A percentile compares a stretch with the other conserved stretches of the same genome.
phyloP scores from a whole-genome alignment of 2,888 invertebrate genomes.

The Junonia oenone region DNA sequence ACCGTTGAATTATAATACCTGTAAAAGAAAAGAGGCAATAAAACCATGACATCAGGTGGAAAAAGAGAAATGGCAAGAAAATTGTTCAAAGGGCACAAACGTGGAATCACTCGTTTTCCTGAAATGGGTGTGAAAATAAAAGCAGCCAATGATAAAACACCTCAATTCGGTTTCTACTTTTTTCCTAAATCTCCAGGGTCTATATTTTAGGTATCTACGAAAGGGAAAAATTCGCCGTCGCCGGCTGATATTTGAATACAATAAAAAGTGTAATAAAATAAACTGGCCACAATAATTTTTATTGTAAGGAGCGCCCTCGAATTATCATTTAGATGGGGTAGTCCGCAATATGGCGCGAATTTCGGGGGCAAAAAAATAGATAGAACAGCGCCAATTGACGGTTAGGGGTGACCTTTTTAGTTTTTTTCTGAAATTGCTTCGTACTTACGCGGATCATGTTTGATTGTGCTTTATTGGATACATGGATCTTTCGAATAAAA shows the following conservation, averaged over 20 bases:
- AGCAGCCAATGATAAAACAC: constrained; percentile 19
- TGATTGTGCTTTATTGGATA: constrained; percentile 31
- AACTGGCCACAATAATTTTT: constrained; percentile 77
- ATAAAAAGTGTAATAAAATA: constrained; percentile 77
- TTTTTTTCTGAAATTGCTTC: constrained; percentile 56
- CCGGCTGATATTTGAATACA: constrained; percentile 61
- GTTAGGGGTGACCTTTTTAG: constrained; percentile 52
- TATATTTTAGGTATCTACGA: constrained; percentile 28
- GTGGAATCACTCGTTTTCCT: constrained; percentile 9
- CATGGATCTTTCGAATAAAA: background rate
- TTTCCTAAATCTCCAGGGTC: constrained; percentile 26
- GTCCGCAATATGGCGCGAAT: constrained; percentile 70
- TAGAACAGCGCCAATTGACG: constrained; percentile 54
- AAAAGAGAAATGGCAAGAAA: constrained; percentile 6
- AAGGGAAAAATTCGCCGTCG: constrained; percentile 26
- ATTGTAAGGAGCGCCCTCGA: constrained; percentile 72
- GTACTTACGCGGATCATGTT: constrained; percentile 38
- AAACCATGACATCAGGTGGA: background rate
- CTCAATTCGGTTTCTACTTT: constrained; percentile 19
- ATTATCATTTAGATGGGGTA: constrained; percentile 79
- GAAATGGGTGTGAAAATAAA: constrained; percentile 16
- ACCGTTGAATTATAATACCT: too few relatives aligned
- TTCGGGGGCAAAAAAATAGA: constrained; percentile 55
- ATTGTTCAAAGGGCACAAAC: constrained; percentile 12
- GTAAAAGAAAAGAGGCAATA: too few relatives aligned